These are phyloP conservation scores for Esox lucius DNA, from an alignment of 2,797 vertebrate genomes.

Conservation along the genomic window DNA sequence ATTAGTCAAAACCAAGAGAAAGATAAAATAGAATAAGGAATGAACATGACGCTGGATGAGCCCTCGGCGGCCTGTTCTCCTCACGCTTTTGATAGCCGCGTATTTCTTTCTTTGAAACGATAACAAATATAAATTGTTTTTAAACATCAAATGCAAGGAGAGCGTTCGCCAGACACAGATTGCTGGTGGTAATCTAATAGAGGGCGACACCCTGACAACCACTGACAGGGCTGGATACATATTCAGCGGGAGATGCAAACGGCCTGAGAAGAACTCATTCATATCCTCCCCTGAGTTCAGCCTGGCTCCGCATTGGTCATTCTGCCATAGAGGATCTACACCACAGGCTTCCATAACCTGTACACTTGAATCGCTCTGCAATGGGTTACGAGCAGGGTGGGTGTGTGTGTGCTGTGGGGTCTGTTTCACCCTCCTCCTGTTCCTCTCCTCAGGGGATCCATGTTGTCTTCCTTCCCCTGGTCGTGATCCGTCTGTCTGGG, in stretches of 20 bases:
- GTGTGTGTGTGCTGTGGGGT: neutral
- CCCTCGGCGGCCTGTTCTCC: slow-evolving; percentile 83
- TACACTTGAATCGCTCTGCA: neutral
- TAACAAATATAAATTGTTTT: slow-evolving; percentile 99
- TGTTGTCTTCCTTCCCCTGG: neutral
- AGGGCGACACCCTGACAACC: slow-evolving; percentile 20
- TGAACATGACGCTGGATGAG: slow-evolving; percentile 89
- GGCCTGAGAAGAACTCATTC: neutral
- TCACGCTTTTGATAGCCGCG: slow-evolving; percentile 88
- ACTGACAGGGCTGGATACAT: slow-evolving; percentile 9
- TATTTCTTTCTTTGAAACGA: slow-evolving; percentile 96
- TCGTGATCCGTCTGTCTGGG: neutral
- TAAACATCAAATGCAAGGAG: slow-evolving; percentile 89
- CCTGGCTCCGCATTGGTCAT: neutral
- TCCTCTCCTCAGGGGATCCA: neutral
- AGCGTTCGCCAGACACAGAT: slow-evolving; percentile 69
- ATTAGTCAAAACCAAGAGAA: slow-evolving; percentile 97
- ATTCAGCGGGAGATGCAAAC: neutral
- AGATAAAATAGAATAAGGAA: slow-evolving; percentile 99
- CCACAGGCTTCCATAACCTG: neutral
- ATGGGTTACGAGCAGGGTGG: neutral
- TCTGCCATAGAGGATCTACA: neutral
- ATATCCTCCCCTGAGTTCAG: neutral
- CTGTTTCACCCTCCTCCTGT: slow-evolving; percentile 16
- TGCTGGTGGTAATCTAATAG: slow-evolving; percentile 79